Conservation (phyloP, 2,113 vertebrate genomes). For the Triplophysa rosa region DNA sequence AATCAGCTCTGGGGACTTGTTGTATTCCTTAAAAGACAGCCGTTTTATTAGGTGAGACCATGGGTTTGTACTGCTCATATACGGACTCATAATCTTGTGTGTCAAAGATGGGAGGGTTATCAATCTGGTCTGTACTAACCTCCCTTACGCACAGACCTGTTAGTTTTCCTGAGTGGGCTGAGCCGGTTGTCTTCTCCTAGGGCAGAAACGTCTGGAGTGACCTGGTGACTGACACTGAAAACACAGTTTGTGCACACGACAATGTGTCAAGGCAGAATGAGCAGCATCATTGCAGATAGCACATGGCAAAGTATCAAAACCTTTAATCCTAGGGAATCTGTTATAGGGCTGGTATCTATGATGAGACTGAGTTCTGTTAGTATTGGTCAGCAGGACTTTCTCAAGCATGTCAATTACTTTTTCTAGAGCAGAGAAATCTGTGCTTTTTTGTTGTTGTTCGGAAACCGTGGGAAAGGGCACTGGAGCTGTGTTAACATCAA, state of each 20-base stretch:
- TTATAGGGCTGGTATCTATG: background rate
- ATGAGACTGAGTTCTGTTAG: background rate
- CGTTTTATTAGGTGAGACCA: background rate
- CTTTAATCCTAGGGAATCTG: constrained; percentile 12
- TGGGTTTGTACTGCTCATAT: background rate
- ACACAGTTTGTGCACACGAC: background rate
- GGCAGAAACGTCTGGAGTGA: background rate
- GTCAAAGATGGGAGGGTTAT: background rate
- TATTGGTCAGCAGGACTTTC: constrained; percentile 22
- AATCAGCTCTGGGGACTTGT: background rate
- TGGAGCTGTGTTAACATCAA: constrained; percentile 8
- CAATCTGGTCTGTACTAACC: constrained; percentile 2
- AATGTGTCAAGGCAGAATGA: background rate
- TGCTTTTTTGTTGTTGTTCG: background rate
- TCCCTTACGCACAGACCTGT: background rate
- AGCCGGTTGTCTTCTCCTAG: background rate
- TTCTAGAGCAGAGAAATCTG: constrained; percentile 29
- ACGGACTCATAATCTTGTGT: constrained; percentile 11
- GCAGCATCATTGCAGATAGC: constrained; percentile 1
- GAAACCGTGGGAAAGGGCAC: background rate
- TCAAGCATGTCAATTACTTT: constrained; percentile 16
- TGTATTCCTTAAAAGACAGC: constrained; percentile 4
- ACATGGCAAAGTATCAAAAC: constrained; percentile 24
- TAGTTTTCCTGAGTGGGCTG: constrained; percentile 19
- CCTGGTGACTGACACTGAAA: constrained; percentile 17